phyloP scores from a whole-genome alignment of 2,888 invertebrate species.

The Tipula vernalis region DNA sequence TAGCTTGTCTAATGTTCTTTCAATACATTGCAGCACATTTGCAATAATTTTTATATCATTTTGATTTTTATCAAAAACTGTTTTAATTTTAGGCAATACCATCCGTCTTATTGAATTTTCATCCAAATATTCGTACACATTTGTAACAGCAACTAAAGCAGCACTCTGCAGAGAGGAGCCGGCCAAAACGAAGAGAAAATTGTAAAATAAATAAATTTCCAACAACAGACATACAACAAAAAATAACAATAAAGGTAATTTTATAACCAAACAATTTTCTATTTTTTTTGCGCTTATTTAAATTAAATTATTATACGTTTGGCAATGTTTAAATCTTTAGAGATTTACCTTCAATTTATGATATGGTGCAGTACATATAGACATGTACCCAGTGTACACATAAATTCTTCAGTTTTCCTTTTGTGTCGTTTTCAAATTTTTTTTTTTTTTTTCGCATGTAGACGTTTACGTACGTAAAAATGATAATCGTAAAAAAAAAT shows the following conservation, averaged over 20 bases:
- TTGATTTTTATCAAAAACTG: constrained; percentile 65
- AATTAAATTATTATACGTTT: not conserved
- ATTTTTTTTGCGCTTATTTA: not conserved
- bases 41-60: constrained; percentile 68
- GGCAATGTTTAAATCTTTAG: not conserved
- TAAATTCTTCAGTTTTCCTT: not conserved
- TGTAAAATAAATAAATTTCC: not conserved
- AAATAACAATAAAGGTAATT: not conserved
- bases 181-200: not conserved
- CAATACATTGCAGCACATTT: constrained; percentile 64
- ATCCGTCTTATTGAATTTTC: constrained; percentile 67
- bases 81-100: constrained; percentile 72
- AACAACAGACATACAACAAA: not conserved
- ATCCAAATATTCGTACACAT: constrained; percentile 72
- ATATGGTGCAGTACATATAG: not conserved
- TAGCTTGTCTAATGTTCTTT: constrained; percentile 68
- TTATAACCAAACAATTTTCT: not conserved
- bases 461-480: not conserved
- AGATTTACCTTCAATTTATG: not conserved
- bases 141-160: constrained; percentile 74
- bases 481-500: not conserved
- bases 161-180: constrained; percentile 52
- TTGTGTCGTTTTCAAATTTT: not conserved
- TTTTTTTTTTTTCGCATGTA: not conserved
- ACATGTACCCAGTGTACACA: not conserved